These are phyloP conservation scores for Fratercula arctica DNA, from an alignment of 2,797 vertebrate species.

Conservation along the genomic window DNA sequence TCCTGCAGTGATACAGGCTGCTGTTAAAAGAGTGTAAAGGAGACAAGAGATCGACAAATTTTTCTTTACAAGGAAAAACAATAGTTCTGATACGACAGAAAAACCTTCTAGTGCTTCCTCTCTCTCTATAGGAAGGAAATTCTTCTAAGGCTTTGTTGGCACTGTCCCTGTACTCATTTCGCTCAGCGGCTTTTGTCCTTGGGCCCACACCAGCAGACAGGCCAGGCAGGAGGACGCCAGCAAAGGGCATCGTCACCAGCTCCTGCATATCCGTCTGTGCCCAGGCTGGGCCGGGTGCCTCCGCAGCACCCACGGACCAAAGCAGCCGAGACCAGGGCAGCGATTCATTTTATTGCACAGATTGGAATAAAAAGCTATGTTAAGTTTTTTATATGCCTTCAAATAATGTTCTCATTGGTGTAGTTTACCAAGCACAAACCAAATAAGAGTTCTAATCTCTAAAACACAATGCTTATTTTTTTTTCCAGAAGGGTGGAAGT, in stretches of 20 bases:
- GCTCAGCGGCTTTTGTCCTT: neutral
- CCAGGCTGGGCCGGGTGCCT: neutral
- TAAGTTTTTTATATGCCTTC: neutral
- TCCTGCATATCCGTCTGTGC: neutral
- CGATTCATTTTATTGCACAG: neutral
- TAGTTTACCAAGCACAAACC: constrained; percentile 12
- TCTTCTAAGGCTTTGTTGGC: neutral
- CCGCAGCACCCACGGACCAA: neutral
- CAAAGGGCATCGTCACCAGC: neutral
- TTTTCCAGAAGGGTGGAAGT: neutral
- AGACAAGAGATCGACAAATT: neutral
- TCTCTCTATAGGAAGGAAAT: neutral
- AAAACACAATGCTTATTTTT: neutral
- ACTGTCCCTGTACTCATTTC: neutral
- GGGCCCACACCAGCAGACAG: rapidly evolving
- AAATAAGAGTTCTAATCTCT: constrained; percentile 31
- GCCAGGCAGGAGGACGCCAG: neutral
- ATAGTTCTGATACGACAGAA: neutral
- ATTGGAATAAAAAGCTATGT: constrained; percentile 4
- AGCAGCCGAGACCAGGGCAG: neutral
- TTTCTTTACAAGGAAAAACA: neutral
- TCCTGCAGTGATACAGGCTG: neutral
- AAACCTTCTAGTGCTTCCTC: neutral
- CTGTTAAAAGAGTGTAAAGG: neutral
- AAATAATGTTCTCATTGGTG: neutral